Conservation (phyloP, 2,113 vertebrate genomes). For the Tachuris rubrigastra region DNA sequence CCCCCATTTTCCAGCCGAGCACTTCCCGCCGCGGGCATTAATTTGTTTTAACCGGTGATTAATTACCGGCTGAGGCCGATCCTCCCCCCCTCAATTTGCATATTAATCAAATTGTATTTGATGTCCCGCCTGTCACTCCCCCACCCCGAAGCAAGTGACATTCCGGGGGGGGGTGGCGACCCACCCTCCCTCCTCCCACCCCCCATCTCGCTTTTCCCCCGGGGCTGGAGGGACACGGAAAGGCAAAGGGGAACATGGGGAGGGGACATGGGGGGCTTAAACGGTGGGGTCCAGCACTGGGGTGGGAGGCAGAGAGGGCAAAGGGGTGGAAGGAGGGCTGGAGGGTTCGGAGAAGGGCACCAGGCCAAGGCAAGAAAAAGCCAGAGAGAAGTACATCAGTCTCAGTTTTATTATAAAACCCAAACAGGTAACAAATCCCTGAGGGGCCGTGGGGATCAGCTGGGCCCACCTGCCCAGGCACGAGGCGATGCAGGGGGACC, state of each 20-base stretch:
- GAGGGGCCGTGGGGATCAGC: neutral
- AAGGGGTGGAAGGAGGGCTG: neutral
- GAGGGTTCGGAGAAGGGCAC: neutral
- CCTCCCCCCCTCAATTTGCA: neutral
- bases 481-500: neutral
- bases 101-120: constrained; percentile 25
- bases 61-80: neutral
- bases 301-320: neutral
- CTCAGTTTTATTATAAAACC: neutral
- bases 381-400: neutral
- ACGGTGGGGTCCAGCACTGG: neutral
- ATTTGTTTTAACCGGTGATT: constrained; percentile 19
- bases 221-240: neutral
- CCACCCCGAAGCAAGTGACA: neutral
- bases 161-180: neutral
- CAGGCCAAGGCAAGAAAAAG: neutral
- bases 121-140: neutral
- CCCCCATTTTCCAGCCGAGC: neutral
- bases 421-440: neutral
- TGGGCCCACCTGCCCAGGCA: neutral
- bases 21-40: constrained; percentile 8
- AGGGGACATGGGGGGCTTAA: neutral
- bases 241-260: neutral
- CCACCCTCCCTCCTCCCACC: neutral
- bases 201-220: no score